Evolutionary conservation across 2,113 vertebrate genomes (phyloP), one percentile per base, ranked within the genome.

Genomic region (Speoplatyrhinus poulsoni): DNA sequence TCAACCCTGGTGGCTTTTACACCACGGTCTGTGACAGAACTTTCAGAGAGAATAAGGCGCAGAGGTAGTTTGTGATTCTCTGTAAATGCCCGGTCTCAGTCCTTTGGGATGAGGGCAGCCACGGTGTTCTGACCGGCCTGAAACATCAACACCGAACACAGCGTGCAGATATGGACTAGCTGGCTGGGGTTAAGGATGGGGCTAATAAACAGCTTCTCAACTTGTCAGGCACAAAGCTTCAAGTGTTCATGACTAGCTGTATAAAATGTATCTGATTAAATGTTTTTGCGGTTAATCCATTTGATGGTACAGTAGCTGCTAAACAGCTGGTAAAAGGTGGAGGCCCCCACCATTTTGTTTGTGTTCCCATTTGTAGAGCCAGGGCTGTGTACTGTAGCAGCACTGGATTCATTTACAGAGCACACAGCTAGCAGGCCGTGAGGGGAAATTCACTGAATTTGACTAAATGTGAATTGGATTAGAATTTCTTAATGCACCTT

Each of bases 31-130:
- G 47, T 46, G 65, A 59, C 65, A 55, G 50, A 76, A 82, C n/a
- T 77, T 68, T 86, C 80, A 76, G 59, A 74, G 70, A 63, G 73
- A 80, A 54, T 0, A 77, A 75, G 76, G 32, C 60, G 59, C 32
- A 33, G 2, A 67, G 75, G 75, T 80, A 72, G 68, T 67, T 60
- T 73, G 54, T 69, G 76, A 70, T 67, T 72, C 46, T 50, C 32
- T 67, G 60, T 73, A 47, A 10, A 52, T 61, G 72, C 67, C 59
- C 32, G 73, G 65, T 57, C 77, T 13, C 6, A 12, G 60, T 69
- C 68, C 33, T 3, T 53, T 52, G 76, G 57, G 76, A 77, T 64
- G 0, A 0, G 12, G 0, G 1, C 61, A 47, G 12, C 46, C 47
- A 10, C 54, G 67, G 60, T 32, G 61, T n/a, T 60, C 7, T 46